These are phyloP conservation scores for Apocheima hispidaria DNA, from an alignment of 2,888 invertebrate genomes.

Conservation along the genomic window DNA sequence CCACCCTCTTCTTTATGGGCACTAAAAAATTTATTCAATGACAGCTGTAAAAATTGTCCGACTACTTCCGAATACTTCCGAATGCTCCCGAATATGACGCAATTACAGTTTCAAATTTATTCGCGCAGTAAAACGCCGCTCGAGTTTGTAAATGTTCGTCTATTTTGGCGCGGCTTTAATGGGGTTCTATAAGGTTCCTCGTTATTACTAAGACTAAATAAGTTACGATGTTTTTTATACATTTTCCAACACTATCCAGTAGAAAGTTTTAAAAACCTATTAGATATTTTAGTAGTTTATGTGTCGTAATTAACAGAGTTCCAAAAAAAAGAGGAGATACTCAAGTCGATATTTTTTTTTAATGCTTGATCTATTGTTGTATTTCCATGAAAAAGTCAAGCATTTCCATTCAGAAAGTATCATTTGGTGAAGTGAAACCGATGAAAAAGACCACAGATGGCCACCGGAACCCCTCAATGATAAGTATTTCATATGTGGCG, in stretches of 20 bases:
- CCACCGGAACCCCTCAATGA: too few species aligned
- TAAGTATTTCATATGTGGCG: too few species aligned
- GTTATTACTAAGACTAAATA: neutral
- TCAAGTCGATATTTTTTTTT: too few species aligned
- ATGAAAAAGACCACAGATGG: too few species aligned
- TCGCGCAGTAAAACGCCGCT: slow-evolving; percentile 16
- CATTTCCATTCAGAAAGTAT: too few species aligned
- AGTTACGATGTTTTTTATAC: neutral
- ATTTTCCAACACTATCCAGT: neutral
- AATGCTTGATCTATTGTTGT: too few species aligned
- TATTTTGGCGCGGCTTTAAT: slow-evolving; percentile 5
- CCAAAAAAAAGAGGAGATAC: too few species aligned
- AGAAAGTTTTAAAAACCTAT: neutral
- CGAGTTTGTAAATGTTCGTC: slow-evolving; percentile 20
- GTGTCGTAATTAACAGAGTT: too few species aligned
- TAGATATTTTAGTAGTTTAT: too few species aligned
- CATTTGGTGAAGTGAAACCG: too few species aligned
- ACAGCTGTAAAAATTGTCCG: slow-evolving; percentile 29
- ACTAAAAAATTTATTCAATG: slow-evolving; percentile 32
- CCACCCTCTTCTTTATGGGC: slow-evolving; percentile 13
- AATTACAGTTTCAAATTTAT: slow-evolving; percentile 29
- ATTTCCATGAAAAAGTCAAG: too few species aligned
- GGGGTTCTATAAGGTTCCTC: slow-evolving; percentile 10
- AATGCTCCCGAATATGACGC: slow-evolving; percentile 15
- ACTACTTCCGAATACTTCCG: slow-evolving; percentile 21